A percentile compares a stretch with the other conserved stretches of the same genome.
Conservation (phyloP, 1,140 invertebrate species). For the Coptotermes formosanus region DNA sequence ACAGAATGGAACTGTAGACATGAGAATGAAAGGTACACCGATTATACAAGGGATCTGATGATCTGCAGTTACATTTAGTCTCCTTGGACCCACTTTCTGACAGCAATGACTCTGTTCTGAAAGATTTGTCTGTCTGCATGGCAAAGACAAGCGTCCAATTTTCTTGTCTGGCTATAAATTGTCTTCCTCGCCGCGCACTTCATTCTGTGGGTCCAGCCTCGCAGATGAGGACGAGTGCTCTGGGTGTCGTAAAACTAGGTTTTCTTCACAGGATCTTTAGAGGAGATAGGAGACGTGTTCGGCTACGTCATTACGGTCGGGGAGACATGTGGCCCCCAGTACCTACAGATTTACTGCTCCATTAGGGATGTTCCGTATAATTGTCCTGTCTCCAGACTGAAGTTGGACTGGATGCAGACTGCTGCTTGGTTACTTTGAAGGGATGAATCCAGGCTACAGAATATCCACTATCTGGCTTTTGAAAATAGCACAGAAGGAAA, state of each 20-base stretch:
- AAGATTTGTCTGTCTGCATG: background rate
- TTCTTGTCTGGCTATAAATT: background rate
- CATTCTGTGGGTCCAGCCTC: background rate
- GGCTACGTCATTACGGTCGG: background rate
- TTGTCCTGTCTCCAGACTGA: too few relatives aligned
- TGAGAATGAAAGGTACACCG: background rate
- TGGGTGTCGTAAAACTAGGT: background rate
- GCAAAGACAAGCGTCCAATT: background rate
- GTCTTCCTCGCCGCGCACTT: background rate
- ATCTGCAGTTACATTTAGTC: background rate
- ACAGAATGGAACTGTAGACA: background rate
- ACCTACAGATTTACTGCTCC: too few relatives aligned
- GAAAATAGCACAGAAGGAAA: too few relatives aligned
- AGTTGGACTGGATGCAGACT: too few relatives aligned
- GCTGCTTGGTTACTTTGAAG: too few relatives aligned
- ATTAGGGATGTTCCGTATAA: too few relatives aligned
- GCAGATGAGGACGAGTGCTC: background rate
- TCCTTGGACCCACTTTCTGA: background rate
- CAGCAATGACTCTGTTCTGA: background rate
- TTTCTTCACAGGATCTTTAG: background rate
- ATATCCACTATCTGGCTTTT: too few relatives aligned
- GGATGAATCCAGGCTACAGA: too few relatives aligned
- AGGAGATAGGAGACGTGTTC: background rate
- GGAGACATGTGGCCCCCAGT: background rate
- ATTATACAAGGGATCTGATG: background rate